Base-by-base conservation (phyloP, 2,888 invertebrate species). In the Drosophila lutescens region DNA sequence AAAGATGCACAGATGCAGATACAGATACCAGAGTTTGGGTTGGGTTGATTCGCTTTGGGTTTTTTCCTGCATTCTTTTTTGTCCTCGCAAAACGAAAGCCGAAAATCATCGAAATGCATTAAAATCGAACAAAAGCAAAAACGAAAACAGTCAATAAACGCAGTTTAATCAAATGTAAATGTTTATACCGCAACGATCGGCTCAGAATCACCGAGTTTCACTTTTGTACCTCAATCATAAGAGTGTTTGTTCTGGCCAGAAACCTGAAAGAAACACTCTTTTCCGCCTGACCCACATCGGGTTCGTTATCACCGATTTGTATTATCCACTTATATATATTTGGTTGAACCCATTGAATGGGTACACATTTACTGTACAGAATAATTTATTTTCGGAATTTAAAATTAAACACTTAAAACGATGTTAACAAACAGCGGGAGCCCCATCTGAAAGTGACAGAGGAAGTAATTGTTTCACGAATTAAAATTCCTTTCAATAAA, bases 271-370 rank as follows among this genome's bases (percentile, higher is more conserved):
- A 47, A n/a, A 36, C 34, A 65, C 69, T 57, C 63, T 80, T 77
- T 55, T 56, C 77, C 78, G 80, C 58, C 70, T 82, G 83, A 86
- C 86, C 82, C 68, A 83, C 71, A 69, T 86, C 38, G 66, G 40
- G 69, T 51, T 66, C 82, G 69, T 71, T 79, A 68, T 78, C 78
- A 62, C 68, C 62, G 62, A 74, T 66, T 78, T 63, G 49, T 20
- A 47, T 53, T 55, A 55, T 55, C 51, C 71, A 62, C 56, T 70
- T 69, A 61, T 55, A 44, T 60, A 43, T 60, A 60, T 62, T 49
- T 60, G 60, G 38, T 46, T 32, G 61, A 34, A 36, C 59, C 26
- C 36, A 56, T 46, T 36, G 15, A 56, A 17, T 47, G 17, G n/a
- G 23, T 58, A 58, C 51, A 67, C 47, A 68, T 59, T 59, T 41